phyloP scores from a whole-genome alignment of 2,113 vertebrate genomes.

The Prionailurus bengalensis region DNA sequence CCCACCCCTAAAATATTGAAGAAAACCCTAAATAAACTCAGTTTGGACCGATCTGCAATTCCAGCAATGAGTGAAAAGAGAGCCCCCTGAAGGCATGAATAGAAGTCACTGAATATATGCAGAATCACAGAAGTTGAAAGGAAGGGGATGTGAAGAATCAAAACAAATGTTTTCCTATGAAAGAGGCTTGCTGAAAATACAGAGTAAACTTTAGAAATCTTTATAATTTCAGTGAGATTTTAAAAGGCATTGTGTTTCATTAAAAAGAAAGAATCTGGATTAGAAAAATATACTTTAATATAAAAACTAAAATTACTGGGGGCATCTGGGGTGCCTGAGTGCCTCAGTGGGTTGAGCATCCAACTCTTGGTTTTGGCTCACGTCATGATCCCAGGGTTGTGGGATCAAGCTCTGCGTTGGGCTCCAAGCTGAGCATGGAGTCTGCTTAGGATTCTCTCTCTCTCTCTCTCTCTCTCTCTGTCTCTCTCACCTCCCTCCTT shows the following conservation, averaged over 20 bases:
- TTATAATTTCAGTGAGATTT: background rate
- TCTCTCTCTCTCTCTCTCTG: no score
- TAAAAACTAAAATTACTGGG: slow-evolving; percentile 35
- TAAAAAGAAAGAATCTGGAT: background rate
- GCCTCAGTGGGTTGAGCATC: no score
- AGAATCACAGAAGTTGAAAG: background rate
- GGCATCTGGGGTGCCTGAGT: no score
- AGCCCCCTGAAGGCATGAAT: background rate
- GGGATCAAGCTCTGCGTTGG: no score
- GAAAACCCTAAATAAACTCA: background rate
- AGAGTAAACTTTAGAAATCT: background rate
- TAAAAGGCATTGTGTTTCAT: background rate
- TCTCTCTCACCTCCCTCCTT: no score
- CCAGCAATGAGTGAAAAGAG: background rate
- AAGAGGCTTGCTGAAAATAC: background rate
- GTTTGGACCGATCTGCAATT: background rate
- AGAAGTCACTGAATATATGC: background rate
- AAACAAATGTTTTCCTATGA: background rate
- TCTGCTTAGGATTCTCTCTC: no score
- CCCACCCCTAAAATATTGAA: background rate
- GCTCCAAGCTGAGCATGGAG: no score
- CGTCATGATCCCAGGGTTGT: no score
- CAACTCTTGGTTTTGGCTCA: no score
- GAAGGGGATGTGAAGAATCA: background rate
- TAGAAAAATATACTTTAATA: background rate